phyloP scores from a whole-genome alignment of 2,888 invertebrate genomes.

The Cotesia congregata region DNA sequence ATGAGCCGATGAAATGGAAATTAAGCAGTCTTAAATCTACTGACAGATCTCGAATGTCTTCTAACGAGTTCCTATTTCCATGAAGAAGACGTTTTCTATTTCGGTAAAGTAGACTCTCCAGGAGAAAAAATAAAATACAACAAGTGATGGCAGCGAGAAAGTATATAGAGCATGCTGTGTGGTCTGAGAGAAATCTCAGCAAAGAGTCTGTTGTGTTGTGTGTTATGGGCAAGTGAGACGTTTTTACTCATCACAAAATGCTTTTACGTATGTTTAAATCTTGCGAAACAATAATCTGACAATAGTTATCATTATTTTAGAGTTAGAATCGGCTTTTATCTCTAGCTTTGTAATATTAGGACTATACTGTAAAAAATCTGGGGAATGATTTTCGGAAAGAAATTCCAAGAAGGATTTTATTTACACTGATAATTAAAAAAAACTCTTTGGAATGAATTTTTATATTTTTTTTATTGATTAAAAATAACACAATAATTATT shows the following conservation, averaged over 20 bases:
- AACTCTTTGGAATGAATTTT: no score
- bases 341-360: not conserved
- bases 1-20: slow-evolving; percentile 43
- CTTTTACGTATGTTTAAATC: slow-evolving; percentile 31
- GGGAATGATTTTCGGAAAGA: no score
- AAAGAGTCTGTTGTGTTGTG: slow-evolving; percentile 39
- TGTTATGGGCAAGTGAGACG: slow-evolving; percentile 30
- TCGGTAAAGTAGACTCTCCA: slow-evolving; percentile 45
- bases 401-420: no score
- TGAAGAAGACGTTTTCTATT: slow-evolving; percentile 45
- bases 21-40: slow-evolving; percentile 45
- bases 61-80: slow-evolving; percentile 50
- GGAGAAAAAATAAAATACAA: slow-evolving; percentile 38
- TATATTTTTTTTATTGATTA: no score
- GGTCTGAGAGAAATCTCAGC: slow-evolving; percentile 4
- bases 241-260: slow-evolving; percentile 28
- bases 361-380: slow-evolving; percentile 42
- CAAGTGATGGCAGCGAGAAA: slow-evolving; percentile 41
- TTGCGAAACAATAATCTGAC: slow-evolving; percentile 2
- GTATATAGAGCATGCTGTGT: slow-evolving; percentile 11
- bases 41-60: slow-evolving; percentile 47
- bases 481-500: no score
- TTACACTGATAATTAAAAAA: no score
- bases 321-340: not conserved
- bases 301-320: not conserved